Evolutionary conservation across 2,888 invertebrate genomes (phyloP).

Genomic region (Eretmocerus hayati): DNA sequence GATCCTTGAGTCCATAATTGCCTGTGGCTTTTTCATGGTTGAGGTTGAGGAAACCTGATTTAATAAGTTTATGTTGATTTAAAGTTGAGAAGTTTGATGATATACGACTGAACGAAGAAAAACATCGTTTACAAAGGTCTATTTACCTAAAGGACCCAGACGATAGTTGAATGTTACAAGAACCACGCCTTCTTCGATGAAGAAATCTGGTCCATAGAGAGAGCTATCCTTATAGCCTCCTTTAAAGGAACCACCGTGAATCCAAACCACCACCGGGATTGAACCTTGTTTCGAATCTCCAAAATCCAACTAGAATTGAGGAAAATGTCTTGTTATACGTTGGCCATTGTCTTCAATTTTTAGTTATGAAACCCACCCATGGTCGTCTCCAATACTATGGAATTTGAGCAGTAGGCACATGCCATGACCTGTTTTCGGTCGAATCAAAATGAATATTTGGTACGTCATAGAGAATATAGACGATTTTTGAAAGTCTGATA

Average conservation of each 20-base stretch:
- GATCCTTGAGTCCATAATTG: constrained; percentile 44
- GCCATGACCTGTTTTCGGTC: too few species aligned
- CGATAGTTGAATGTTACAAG: constrained; percentile 31
- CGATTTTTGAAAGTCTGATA: too few species aligned
- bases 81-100: too few species aligned
- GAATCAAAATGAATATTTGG: too few species aligned
- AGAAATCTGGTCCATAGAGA: constrained; percentile 29
- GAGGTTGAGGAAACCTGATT: constrained; percentile 26
- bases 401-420: too few species aligned
- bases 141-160: constrained; percentile 28
- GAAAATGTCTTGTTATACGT: too few species aligned
- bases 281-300: background rate
- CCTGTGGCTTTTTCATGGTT: constrained; percentile 28
- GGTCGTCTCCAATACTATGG: background rate
- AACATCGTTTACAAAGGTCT: too few species aligned
- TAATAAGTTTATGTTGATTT: background rate
- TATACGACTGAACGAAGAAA: background rate
- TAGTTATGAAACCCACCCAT: background rate
- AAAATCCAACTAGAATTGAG: background rate
- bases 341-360: too few species aligned
- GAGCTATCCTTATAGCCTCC: constrained; percentile 19
- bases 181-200: constrained; percentile 29
- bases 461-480: too few species aligned
- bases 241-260: constrained; percentile 27
- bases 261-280: constrained; percentile 29